These are phyloP conservation scores for Melanerpes aurifrons DNA, from an alignment of 2,113 vertebrate genomes.

Conservation along the genomic window DNA sequence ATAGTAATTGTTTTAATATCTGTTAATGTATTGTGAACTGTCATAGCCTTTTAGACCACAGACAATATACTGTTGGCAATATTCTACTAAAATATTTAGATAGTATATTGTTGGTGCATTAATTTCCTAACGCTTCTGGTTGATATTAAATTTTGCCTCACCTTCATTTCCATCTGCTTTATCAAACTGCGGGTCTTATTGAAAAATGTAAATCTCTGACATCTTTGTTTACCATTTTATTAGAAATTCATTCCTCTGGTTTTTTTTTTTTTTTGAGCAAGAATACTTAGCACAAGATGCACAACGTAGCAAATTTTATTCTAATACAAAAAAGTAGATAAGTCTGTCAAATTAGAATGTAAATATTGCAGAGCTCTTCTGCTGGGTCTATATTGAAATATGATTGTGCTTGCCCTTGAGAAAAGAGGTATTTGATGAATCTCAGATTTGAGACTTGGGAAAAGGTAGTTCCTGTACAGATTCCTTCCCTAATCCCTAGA, in stretches of 20 bases:
- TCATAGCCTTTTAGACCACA: conserved; percentile 3
- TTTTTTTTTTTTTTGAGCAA: background rate
- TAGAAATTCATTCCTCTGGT: background rate
- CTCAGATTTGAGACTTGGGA: background rate
- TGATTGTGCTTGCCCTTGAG: background rate
- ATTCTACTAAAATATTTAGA: background rate
- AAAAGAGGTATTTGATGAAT: background rate
- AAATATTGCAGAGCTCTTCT: background rate
- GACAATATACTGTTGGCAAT: background rate
- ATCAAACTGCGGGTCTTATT: background rate
- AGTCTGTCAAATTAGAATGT: background rate
- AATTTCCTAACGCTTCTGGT: background rate
- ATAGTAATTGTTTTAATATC: conserved; percentile 20
- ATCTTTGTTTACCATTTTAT: background rate
- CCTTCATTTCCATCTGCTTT: background rate
- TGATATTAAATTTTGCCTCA: background rate
- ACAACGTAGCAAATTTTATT: background rate
- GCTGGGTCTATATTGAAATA: background rate
- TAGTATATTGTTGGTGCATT: background rate
- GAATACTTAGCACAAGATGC: background rate
- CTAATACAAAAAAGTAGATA: background rate
- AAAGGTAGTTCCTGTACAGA: background rate
- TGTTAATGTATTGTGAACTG: background rate
- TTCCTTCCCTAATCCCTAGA: background rate
- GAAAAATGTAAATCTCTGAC: background rate